Evolutionary conservation across 2,797 vertebrate species (phyloP), one percentile per base, ranked within the genome.

Genomic region (Microhierax caerulescens): DNA sequence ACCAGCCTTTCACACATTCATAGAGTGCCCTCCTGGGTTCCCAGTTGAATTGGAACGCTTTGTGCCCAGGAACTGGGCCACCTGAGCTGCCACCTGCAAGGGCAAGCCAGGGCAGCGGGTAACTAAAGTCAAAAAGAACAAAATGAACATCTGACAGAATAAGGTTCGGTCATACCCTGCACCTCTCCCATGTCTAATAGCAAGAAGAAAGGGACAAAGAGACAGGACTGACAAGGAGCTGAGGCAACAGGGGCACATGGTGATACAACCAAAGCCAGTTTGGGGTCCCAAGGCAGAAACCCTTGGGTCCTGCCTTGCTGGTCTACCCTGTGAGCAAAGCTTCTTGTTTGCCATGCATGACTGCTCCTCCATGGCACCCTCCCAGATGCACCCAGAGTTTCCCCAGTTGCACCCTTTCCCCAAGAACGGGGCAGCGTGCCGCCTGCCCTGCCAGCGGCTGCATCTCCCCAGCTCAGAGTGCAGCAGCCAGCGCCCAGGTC

Each of bases 361-460:
- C 7, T 60, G 36, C 30, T 34, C 5, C 15, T 56, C 18, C 1
- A 1, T 4, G 3, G 28, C 13, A 28, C 54, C 53, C 25, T 27
- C 27, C n/a, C 13, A 43, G 24, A 13, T 4, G 30, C 14, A 22
- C 11, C 36, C 2, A 1, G 11, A 36, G n/a, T 24, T 36, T 43
- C 24, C 51, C 37, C 23, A n/a, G 19, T 13, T 32, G 8, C 27
- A 67, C 1, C 30, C 27, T 34, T 90, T 41, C 10, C 41, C 51
- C 1, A 0, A 25, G 3, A 30, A 6, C 9, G 10, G 30, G 0
- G 1, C 23, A n/a, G n/a, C 1, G 0, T 9, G 19, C 56, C 69
- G 45, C 37, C 34, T 67, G 30, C 17, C 14, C 24, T 72, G 60
- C 23, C 50, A 88, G 43, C 37, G 39, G 34, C 27, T 45, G 6